These are phyloP conservation scores for Rhinopomastus cyanomelas DNA, from an alignment of 2,113 vertebrate genomes.

Conservation along the genomic window DNA sequence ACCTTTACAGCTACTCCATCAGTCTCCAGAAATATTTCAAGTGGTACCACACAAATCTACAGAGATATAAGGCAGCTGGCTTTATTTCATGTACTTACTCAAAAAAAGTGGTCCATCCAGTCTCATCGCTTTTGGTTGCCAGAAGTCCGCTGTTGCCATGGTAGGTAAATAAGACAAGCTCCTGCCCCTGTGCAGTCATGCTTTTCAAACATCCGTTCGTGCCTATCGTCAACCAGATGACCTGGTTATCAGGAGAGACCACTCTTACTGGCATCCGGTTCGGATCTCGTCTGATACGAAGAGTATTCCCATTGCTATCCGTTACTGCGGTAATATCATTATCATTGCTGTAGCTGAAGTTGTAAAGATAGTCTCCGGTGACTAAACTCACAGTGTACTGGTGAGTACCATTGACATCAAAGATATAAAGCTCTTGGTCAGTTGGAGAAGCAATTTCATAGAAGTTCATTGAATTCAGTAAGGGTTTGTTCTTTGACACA, in stretches of 20 bases:
- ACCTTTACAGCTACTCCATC: not conserved
- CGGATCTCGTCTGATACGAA: constrained; percentile 89
- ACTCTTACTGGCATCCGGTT: constrained; percentile 93
- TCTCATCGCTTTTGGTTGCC: constrained; percentile 94
- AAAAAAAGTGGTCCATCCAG: constrained; percentile 98
- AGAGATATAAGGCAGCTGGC: not conserved
- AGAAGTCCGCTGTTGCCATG: constrained; percentile 94
- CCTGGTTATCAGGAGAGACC: constrained; percentile 95
- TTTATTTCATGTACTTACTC: constrained; percentile 83
- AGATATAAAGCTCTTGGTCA: constrained; percentile 96
- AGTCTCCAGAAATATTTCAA: not conserved
- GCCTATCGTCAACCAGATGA: constrained; percentile 94
- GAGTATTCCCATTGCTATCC: constrained; percentile 92
- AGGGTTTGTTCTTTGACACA: constrained; percentile 86
- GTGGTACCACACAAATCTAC: not conserved
- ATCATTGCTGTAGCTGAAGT: constrained; percentile 96
- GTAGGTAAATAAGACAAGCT: constrained; percentile 93
- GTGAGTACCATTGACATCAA: constrained; percentile 94
- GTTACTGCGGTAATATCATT: constrained; percentile 91
- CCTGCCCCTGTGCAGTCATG: constrained; percentile 91
- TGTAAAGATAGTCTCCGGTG: constrained; percentile 92
- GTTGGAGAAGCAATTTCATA: constrained; percentile 94
- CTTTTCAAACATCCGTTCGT: constrained; percentile 93
- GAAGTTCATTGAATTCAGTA: constrained; percentile 79
- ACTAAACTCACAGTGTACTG: constrained; percentile 93